Percentiles rank a stretch among this genome's conserved stretches.
These are phyloP conservation scores for Leucoraja ocellata DNA, from an alignment of 2,797 vertebrate species.

Conservation along the genomic window DNA sequence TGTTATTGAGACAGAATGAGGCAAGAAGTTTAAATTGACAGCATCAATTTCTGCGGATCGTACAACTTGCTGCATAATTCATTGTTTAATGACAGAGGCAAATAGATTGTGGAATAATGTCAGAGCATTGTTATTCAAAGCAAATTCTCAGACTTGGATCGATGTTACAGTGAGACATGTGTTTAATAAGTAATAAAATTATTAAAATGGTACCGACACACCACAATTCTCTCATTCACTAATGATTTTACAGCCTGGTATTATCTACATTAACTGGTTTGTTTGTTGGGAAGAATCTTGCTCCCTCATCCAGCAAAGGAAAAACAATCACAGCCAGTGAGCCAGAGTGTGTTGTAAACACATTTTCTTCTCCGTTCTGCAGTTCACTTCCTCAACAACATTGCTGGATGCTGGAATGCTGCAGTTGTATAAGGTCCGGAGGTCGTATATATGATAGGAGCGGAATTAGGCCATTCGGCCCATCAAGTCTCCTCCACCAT, in stretches of 20 bases:
- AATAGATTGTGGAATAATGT: conserved; percentile 29
- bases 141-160: neutral
- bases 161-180: conserved; percentile 14
- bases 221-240: neutral
- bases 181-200: conserved; percentile 28
- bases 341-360: neutral
- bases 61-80: conserved; percentile 18
- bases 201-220: neutral
- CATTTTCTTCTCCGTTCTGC: no score
- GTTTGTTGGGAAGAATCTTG: neutral
- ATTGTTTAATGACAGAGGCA: conserved; percentile 32
- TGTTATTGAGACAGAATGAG: neutral
- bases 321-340: neutral
- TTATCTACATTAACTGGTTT: neutral
- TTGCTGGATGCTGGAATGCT: no score
- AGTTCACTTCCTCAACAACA: no score
- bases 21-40: conserved; percentile 30
- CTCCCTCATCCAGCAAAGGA: neutral
- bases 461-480: no score
- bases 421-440: no score
- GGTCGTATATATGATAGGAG: no score
- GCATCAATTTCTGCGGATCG: conserved; percentile 32
- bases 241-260: neutral
- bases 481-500: no score
- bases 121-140: conserved; percentile 11